Evolutionary conservation across 2,888 invertebrate species (phyloP).

Genomic region (Griposia aprilina): DNA sequence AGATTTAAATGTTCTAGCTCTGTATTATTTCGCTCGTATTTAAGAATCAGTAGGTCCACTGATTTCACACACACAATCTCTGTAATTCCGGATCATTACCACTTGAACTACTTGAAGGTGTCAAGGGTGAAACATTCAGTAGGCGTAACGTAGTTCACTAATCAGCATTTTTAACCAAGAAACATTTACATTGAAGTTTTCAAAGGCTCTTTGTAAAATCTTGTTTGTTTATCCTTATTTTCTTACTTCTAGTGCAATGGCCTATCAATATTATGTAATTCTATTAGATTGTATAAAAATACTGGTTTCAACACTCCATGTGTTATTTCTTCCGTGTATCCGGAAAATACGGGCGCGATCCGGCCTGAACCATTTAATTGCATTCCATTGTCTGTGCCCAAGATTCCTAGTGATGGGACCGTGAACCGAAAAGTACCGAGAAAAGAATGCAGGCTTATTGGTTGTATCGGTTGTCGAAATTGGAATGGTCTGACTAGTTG

Average conservation of each 20-base stretch:
- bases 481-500: neutral
- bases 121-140: neutral
- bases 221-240: neutral
- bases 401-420: constrained; percentile 63
- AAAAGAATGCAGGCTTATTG: constrained; percentile 12
- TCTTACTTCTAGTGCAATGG: neutral
- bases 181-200: neutral
- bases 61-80: no score
- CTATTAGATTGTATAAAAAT: neutral
- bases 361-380: constrained; percentile 61
- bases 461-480: constrained; percentile 10
- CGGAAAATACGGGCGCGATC: constrained; percentile 55
- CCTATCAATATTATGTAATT: neutral
- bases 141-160: neutral
- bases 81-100: rapidly evolving
- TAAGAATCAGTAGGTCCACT: neutral
- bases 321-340: constrained; percentile 21
- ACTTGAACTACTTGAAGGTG: no score
- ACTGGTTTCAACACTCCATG: constrained; percentile 13
- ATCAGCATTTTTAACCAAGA: neutral
- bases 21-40: neutral
- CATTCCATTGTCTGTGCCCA: constrained; percentile 67
- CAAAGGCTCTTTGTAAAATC: neutral
- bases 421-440: neutral
- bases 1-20: neutral